Conservation (phyloP, 1,140 invertebrate genomes). For the Mactra quadrangularis region DNA sequence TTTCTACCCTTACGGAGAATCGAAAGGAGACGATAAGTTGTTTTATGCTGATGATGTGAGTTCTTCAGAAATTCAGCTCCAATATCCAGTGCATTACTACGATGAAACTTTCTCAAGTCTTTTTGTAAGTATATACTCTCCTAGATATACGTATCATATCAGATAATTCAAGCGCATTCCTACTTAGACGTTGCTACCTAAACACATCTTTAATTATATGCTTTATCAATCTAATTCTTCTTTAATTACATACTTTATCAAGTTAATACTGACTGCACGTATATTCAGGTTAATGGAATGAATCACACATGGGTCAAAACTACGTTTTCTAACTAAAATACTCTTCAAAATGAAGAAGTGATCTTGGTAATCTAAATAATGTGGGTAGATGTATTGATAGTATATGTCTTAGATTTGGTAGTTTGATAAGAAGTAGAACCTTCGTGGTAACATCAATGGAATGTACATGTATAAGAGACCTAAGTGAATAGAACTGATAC, state of each 20-base stretch:
- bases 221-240: not conserved
- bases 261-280: too few species aligned
- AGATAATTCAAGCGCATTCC: not conserved
- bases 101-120: conserved; percentile 48
- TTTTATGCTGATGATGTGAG: conserved; percentile 14
- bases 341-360: too few species aligned
- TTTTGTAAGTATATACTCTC: conserved; percentile 50
- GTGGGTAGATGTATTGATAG: too few species aligned
- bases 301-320: too few species aligned
- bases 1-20: conserved; percentile 48
- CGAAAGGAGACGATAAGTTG: conserved; percentile 3
- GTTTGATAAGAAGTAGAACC: too few species aligned
- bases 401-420: too few species aligned
- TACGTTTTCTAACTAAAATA: too few species aligned
- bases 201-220: not conserved
- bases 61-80: conserved; percentile 41
- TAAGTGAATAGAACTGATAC: too few species aligned
- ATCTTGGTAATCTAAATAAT: too few species aligned
- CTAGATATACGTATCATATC: not conserved
- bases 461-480: too few species aligned
- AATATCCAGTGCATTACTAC: conserved; percentile 42
- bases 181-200: not conserved
- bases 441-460: too few species aligned
- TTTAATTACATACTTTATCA: not conserved
- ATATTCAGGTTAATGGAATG: too few species aligned